A percentile compares a stretch with the other conserved stretches of the same genome.
These are phyloP conservation scores for Araneus ventricosus DNA, from an alignment of 1,140 invertebrate genomes.

Conservation along the genomic window DNA sequence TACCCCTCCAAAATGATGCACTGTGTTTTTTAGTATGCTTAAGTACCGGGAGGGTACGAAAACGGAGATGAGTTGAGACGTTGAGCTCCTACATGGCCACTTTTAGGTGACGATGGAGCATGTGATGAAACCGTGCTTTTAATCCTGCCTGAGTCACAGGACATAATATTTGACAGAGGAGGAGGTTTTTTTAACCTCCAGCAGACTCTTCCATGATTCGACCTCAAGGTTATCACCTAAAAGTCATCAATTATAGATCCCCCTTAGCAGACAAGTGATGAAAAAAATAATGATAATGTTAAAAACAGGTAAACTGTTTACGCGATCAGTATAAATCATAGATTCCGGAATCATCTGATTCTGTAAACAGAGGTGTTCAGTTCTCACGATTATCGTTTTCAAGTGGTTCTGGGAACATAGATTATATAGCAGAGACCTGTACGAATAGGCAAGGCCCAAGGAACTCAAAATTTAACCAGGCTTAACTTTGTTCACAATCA, in stretches of 20 bases:
- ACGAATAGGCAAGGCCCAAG: no score
- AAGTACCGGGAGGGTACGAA: not conserved
- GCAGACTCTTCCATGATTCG: not conserved
- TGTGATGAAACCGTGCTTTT: constrained; percentile 62
- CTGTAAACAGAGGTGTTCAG: not conserved
- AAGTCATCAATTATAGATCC: constrained; percentile 34
- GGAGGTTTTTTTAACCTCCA: not conserved
- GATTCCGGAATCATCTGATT: not conserved
- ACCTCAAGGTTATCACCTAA: constrained; percentile 28
- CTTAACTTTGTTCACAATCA: no score
- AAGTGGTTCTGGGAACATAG: not conserved
- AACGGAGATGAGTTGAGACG: constrained; percentile 31
- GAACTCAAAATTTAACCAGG: no score
- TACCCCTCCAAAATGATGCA: constrained; percentile 56
- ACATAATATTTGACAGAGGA: constrained; percentile 38
- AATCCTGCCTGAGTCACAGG: constrained; percentile 23
- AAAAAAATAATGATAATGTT: not conserved
- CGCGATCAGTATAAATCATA: not conserved
- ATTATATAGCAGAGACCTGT: no score
- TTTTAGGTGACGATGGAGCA: constrained; percentile 61
- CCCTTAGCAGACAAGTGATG: not conserved
- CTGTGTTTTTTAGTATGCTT: constrained; percentile 28
- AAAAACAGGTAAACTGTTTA: constrained; percentile 58
- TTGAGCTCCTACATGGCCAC: constrained; percentile 36
- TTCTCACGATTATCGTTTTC: constrained; percentile 22